phyloP scores from a whole-genome alignment of 2,888 invertebrate species.

The Cephalotes varians region DNA sequence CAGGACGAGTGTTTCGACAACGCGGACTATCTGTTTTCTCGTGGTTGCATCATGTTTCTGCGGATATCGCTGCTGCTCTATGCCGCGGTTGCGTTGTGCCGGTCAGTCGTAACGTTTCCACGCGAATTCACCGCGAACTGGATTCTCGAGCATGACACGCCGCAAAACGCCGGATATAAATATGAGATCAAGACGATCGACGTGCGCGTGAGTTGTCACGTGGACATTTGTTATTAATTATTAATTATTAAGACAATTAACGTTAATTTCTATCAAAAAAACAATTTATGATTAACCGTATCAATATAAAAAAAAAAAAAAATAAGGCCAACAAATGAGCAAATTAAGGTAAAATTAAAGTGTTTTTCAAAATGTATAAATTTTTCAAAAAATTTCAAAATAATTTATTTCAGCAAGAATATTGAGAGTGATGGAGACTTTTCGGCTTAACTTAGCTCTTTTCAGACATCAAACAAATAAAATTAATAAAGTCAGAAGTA shows the following conservation, averaged over 20 bases:
- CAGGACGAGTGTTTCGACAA: not conserved
- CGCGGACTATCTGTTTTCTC: constrained; percentile 11
- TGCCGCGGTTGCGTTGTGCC: constrained; percentile 50
- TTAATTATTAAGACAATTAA: not conserved
- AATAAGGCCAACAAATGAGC: too few relatives aligned
- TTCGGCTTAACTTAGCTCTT: too few relatives aligned
- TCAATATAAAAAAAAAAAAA: too few relatives aligned
- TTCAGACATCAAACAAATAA: too few relatives aligned
- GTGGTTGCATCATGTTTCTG: constrained; percentile 44
- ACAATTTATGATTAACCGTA: not conserved
- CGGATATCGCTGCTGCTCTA: constrained; percentile 48
- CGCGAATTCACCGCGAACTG: not conserved
- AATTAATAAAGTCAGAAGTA: too few relatives aligned
- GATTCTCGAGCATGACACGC: constrained; percentile 14
- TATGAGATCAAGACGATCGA: constrained; percentile 87
- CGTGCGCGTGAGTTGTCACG: constrained; percentile 87
- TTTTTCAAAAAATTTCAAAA: too few relatives aligned
- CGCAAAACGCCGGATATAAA: constrained; percentile 72
- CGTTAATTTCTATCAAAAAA: not conserved
- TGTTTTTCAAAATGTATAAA: too few relatives aligned
- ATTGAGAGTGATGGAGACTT: too few relatives aligned
- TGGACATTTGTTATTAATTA: not conserved
- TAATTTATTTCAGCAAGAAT: too few relatives aligned
- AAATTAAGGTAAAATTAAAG: too few relatives aligned
- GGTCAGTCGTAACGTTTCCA: constrained; percentile 39